These are phyloP conservation scores for Phalera bucephala DNA, from an alignment of 2,888 invertebrate genomes.

Conservation along the genomic window DNA sequence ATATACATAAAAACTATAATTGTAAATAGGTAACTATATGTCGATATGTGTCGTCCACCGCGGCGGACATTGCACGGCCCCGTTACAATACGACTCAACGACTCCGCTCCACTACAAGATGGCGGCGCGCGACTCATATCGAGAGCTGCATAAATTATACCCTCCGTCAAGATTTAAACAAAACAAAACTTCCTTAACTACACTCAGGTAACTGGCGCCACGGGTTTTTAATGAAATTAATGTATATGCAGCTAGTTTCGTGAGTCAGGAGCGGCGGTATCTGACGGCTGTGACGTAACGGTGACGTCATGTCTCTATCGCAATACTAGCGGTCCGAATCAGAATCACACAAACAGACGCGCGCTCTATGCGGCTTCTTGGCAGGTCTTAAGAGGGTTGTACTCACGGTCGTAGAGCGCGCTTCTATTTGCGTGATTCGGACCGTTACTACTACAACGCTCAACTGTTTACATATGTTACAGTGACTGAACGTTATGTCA, in stretches of 20 bases:
- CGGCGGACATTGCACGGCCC: constrained; percentile 29
- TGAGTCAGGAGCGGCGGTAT: neutral
- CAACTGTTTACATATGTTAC: no score
- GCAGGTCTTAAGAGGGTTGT: no score
- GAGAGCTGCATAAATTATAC: constrained; percentile 56
- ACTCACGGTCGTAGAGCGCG: no score
- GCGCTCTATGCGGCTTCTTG: no score
- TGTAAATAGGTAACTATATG: constrained; percentile 67
- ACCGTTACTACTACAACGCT: no score
- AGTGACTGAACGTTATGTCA: no score
- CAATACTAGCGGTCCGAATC: no score
- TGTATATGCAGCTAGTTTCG: neutral
- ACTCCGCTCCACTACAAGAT: neutral
- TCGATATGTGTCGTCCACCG: constrained; percentile 45
- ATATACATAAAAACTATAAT: constrained; percentile 60
- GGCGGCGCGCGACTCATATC: constrained; percentile 41
- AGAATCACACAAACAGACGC: no score
- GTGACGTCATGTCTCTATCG: neutral
- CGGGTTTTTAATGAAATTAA: constrained; percentile 12
- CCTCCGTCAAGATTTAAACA: constrained; percentile 48
- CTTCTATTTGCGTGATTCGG: no score
- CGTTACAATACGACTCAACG: constrained; percentile 1
- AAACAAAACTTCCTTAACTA: constrained; percentile 56
- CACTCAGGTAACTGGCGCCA: constrained; percentile 65
- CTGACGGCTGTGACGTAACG: neutral